These are phyloP conservation scores for Heterohyrax brucei DNA, from an alignment of 2,797 vertebrate species.

Conservation along the genomic window DNA sequence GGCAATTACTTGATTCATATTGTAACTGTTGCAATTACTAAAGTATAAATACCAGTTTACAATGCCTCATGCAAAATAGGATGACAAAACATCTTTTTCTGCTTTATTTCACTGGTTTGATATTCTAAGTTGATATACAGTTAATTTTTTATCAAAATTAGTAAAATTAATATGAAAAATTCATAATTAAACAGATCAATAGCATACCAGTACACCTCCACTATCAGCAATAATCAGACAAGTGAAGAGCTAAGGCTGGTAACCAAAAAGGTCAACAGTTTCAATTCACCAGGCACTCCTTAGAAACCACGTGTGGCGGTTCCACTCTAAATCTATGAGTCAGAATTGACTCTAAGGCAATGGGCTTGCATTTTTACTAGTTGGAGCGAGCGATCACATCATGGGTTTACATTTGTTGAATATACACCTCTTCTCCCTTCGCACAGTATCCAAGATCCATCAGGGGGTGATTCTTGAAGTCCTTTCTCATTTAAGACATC, in stretches of 20 bases:
- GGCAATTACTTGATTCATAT: not conserved
- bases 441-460: not conserved
- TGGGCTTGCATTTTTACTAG: not conserved
- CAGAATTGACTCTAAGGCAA: too few species aligned
- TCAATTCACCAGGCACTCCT: too few species aligned
- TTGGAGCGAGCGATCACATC: not conserved
- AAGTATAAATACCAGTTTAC: not conserved
- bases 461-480: not conserved
- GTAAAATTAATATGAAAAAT: constrained; percentile 9
- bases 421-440: not conserved
- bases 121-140: not conserved
- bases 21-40: not conserved
- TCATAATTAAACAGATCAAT: not conserved
- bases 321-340: too few species aligned
- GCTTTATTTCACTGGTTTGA: not conserved
- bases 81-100: not conserved
- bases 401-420: not conserved
- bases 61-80: not conserved
- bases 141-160: not conserved
- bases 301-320: too few species aligned
- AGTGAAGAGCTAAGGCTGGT: too few species aligned
- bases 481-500: not conserved
- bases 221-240: not conserved
- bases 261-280: too few species aligned
- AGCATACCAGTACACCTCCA: not conserved